A percentile compares a stretch with the other conserved stretches of the same genome.
Evolutionary conservation across 53 echinoderm and acorn worm species (phyloP).

Genomic region (Hippasteria phrygiana): DNA sequence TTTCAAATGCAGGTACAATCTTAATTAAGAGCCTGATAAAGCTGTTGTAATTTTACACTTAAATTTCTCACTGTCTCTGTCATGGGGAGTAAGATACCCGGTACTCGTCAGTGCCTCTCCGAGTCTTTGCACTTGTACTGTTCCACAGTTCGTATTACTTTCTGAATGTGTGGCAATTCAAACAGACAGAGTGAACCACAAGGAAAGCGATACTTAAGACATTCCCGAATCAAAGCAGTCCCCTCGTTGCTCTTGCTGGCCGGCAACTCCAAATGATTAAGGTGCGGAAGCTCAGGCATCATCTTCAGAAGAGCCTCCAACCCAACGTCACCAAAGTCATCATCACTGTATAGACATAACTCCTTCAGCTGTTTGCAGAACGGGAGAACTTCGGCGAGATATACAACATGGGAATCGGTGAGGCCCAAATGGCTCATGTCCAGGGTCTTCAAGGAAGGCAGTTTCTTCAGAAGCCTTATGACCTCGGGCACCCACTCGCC

Average conservation of each 20-base stretch:
- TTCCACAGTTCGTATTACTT: background rate
- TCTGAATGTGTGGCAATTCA: background rate
- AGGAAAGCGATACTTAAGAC: background rate
- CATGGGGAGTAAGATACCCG: background rate
- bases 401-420: background rate
- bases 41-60: too few relatives aligned
- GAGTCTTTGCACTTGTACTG: too few relatives aligned
- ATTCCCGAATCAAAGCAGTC: background rate
- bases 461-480: background rate
- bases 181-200: background rate
- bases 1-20: too few relatives aligned
- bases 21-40: too few relatives aligned
- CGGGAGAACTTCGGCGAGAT: background rate
- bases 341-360: background rate
- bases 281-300: background rate
- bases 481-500: background rate
- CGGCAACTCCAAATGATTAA: background rate
- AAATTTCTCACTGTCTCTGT: too few relatives aligned
- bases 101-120: background rate
- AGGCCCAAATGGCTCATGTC: background rate
- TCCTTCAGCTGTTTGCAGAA: background rate
- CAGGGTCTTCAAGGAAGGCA: background rate
- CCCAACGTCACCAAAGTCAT: background rate
- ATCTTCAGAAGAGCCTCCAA: slow-evolving; percentile 8
- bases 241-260: background rate